A percentile compares a stretch with the other conserved stretches of the same genome.
phyloP scores from a whole-genome alignment of 2,797 vertebrate genomes.

The Halcyon chelicuti region DNA sequence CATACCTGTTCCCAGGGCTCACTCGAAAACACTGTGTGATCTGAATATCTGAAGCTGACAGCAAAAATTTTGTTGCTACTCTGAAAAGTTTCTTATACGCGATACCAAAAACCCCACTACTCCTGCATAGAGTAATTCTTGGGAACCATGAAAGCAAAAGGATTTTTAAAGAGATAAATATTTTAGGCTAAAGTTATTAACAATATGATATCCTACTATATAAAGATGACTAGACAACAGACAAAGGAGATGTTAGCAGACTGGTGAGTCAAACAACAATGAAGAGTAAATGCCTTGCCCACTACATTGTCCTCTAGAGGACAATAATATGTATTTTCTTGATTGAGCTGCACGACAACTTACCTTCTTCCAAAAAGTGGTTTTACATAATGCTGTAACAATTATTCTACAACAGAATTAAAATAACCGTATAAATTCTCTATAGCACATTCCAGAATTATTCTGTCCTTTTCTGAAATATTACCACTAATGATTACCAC shows the following conservation, averaged over 20 bases:
- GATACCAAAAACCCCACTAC: background rate
- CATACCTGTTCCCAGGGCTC: background rate
- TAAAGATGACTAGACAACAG: background rate
- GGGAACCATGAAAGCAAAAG: background rate
- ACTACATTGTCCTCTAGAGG: background rate
- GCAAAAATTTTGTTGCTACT: background rate
- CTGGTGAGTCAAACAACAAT: background rate
- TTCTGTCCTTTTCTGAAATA: background rate
- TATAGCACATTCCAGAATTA: background rate
- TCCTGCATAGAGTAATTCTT: background rate
- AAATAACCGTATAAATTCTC: background rate
- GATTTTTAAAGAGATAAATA: background rate
- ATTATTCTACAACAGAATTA: background rate
- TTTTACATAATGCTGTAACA: background rate
- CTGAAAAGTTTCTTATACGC: background rate
- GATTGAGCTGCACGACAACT: background rate
- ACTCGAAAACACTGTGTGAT: background rate
- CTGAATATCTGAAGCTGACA: background rate
- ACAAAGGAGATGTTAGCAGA: background rate
- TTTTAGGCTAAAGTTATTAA: background rate
- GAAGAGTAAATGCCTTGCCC: background rate
- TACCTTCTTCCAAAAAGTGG: background rate
- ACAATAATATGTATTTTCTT: background rate
- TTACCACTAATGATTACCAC: background rate
- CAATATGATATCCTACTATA: background rate